Conservation (phyloP, 2,113 vertebrate species). For the Vimba vimba region DNA sequence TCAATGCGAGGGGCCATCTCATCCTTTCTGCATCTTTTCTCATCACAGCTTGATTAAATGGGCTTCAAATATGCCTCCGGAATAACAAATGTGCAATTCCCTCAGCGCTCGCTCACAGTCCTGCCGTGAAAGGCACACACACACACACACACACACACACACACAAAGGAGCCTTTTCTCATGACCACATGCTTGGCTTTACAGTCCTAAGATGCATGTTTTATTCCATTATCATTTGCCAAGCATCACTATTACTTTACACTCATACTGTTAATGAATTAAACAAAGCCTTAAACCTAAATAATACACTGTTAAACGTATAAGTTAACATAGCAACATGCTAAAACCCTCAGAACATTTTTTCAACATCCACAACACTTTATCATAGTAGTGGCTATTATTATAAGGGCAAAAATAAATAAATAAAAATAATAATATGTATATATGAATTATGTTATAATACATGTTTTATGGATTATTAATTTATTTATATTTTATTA, state of each 20-base stretch:
- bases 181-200: background rate
- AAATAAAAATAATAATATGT: too few relatives aligned
- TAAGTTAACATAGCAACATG: too few relatives aligned
- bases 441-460: background rate
- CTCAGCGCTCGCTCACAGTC: background rate
- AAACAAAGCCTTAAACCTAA: background rate
- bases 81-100: conserved; percentile 56
- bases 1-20: conserved; percentile 59
- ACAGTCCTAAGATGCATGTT: background rate
- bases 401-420: background rate
- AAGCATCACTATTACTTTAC: background rate
- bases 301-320: background rate
- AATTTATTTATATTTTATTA: too few relatives aligned
- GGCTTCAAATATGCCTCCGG: conserved; percentile 55
- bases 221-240: background rate
- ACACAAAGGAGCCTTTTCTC: background rate
- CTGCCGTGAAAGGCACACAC: background rate
- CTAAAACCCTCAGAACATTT: too few relatives aligned
- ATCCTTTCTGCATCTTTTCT: conserved; percentile 60
- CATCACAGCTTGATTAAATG: conserved; percentile 62
- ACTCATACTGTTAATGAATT: background rate
- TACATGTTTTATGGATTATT: too few relatives aligned
- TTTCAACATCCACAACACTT: too few relatives aligned
- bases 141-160: background rate
- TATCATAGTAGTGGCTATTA: too few relatives aligned